A percentile compares a stretch with the other conserved stretches of the same genome.
phyloP scores from a whole-genome alignment of 2,888 invertebrate genomes.

The Idaea aversata region DNA sequence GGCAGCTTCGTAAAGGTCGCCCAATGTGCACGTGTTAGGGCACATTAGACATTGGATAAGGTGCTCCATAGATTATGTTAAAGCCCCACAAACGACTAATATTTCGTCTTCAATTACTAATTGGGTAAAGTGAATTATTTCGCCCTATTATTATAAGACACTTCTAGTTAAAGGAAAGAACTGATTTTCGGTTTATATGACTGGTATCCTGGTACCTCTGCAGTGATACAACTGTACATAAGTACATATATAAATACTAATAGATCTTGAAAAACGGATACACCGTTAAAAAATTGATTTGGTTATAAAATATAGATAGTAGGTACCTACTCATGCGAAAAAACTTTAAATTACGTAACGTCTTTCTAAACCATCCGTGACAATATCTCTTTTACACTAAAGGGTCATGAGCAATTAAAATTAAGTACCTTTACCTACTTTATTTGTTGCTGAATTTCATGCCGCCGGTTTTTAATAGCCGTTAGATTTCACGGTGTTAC shows the following conservation, averaged over 20 bases:
- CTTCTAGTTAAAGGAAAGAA: no score
- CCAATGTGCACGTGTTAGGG: no score
- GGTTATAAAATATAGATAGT: background rate
- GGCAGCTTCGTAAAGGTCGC: no score
- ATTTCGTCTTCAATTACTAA: no score
- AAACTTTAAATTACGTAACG: background rate
- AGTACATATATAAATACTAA: background rate
- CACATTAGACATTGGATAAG: no score
- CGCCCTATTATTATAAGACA: no score
- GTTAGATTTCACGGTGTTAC: slow-evolving; percentile 10
- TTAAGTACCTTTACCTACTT: background rate
- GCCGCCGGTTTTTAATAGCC: background rate
- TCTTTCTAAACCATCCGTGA: background rate
- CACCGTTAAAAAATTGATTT: background rate
- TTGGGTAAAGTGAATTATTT: no score
- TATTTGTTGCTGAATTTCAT: background rate
- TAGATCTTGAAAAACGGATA: background rate
- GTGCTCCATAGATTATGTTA: no score
- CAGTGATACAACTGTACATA: no score
- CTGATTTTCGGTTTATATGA: no score
- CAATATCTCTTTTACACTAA: slow-evolving; percentile 8
- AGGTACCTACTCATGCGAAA: background rate
- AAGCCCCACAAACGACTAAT: no score
- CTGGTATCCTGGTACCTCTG: no score
- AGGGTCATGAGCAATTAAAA: slow-evolving; percentile 5